Conservation (phyloP, 2,113 vertebrate genomes). For the Cranoglanis bouderius region DNA sequence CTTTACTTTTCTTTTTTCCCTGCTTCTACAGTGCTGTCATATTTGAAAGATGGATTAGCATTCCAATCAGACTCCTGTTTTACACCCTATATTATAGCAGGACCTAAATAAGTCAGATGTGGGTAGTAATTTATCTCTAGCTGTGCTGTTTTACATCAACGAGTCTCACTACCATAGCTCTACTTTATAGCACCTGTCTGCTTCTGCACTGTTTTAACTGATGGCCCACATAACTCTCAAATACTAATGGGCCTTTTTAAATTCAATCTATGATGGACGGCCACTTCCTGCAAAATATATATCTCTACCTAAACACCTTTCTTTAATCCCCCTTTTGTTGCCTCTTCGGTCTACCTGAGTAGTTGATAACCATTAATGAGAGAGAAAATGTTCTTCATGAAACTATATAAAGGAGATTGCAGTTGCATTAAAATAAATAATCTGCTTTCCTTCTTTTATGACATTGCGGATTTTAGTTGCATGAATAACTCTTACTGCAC, state of each 20-base stretch:
- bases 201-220: constrained; percentile 63
- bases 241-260: constrained; percentile 68
- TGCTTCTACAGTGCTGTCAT: constrained; percentile 39
- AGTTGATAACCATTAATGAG: constrained; percentile 11
- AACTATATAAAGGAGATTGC: not conserved
- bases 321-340: constrained; percentile 31
- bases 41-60: constrained; percentile 54
- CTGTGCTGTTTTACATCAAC: constrained; percentile 66
- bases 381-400: not conserved
- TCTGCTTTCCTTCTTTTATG: not conserved
- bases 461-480: constrained; percentile 1
- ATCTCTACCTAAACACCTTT: constrained; percentile 63
- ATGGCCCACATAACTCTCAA: constrained; percentile 69
- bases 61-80: constrained; percentile 55
- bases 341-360: not conserved
- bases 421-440: constrained; percentile 7
- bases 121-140: constrained; percentile 68
- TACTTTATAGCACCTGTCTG: constrained; percentile 71
- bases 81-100: constrained; percentile 64
- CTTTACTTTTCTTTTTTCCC: not conserved
- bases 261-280: constrained; percentile 64
- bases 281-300: constrained; percentile 57
- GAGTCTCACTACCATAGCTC: constrained; percentile 66
- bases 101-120: constrained; percentile 65
- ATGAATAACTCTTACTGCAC: not conserved